Base-by-base conservation (phyloP, 2,888 invertebrate species). In the Meghimatium bilineatum region DNA sequence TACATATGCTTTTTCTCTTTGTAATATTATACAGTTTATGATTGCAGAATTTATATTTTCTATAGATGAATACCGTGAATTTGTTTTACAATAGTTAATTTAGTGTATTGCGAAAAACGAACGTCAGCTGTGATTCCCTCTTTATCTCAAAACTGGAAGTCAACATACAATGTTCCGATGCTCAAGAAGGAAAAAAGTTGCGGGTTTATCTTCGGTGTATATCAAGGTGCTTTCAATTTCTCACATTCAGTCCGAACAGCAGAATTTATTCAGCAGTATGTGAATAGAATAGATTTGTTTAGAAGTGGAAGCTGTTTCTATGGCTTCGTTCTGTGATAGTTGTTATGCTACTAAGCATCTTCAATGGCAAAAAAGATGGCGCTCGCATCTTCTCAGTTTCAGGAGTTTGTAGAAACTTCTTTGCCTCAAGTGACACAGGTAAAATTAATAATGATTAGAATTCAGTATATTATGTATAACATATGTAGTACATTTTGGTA, bases 351-450 rank as follows among this genome's bases (percentile, higher is more conserved):
- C 69, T 76, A 80, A 85, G 84, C 80, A 78, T 72, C 74, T 72
- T 69, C 85, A 82, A 84, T 82, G 82, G 75, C 52, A 83, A 69
- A 82, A 82, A 86, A 87, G 77, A 87, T 87, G 87, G 87, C 87
- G 87, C 86, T 82, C 44, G 84, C 86, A 75, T 71, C 86, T 80
- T 83, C 86, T 83, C 86, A 86, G 60, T 87, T 87, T 83, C 86
- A 85, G 84, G 87, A 87, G 82, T 85, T 86, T 83, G 83, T 87
- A 87, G 87, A 87, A 77, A 66, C 84, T 76, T 84, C 85, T 75
- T 87, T 89, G 88, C 89, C 88, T 52, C 86, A 87, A 67, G 88
- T 87, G 32, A 86, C 88, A 74, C 89, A 88, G 87, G 88, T 89
- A 74, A 32, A 8, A 6, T 44, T 44, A 32, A 26, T 3, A 14